These are phyloP conservation scores for Pseudococcus longispinus DNA, from an alignment of 2,888 invertebrate genomes.

Conservation along the genomic window DNA sequence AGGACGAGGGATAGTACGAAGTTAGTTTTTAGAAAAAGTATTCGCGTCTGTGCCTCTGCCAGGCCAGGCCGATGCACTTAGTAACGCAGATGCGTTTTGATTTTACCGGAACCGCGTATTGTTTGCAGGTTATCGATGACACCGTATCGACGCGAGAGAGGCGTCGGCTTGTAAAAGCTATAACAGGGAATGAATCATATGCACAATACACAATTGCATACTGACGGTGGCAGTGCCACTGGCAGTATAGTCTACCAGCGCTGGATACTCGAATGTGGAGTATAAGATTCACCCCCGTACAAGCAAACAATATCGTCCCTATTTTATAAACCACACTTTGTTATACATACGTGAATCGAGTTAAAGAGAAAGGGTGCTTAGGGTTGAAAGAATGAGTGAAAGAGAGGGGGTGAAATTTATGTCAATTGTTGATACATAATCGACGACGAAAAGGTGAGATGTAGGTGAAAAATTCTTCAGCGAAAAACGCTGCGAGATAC, in stretches of 20 bases:
- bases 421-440: not conserved
- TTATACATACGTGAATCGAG: not conserved
- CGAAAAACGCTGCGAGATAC: too few relatives aligned
- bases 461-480: not conserved
- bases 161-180: conserved; percentile 30
- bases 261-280: not conserved
- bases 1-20: not conserved
- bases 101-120: conserved; percentile 54
- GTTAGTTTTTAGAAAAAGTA: not conserved
- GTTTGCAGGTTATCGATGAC: conserved; percentile 56
- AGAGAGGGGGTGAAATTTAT: too few relatives aligned
- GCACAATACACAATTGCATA: conserved; percentile 19
- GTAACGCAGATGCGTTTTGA: conserved; percentile 55
- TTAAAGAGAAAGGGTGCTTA: not conserved
- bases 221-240: not conserved
- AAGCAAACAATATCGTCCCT: conserved; percentile 44
- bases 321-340: not conserved
- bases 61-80: conserved; percentile 42
- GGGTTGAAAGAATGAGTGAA: too few relatives aligned
- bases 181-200: conserved; percentile 41
- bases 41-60: not conserved
- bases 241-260: not conserved
- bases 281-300: conserved; percentile 11
- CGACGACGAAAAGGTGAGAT: too few relatives aligned
- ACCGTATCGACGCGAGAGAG: conserved; percentile 49